phyloP scores from a whole-genome alignment of 1,140 invertebrate species.

The Nylanderia fulva region DNA sequence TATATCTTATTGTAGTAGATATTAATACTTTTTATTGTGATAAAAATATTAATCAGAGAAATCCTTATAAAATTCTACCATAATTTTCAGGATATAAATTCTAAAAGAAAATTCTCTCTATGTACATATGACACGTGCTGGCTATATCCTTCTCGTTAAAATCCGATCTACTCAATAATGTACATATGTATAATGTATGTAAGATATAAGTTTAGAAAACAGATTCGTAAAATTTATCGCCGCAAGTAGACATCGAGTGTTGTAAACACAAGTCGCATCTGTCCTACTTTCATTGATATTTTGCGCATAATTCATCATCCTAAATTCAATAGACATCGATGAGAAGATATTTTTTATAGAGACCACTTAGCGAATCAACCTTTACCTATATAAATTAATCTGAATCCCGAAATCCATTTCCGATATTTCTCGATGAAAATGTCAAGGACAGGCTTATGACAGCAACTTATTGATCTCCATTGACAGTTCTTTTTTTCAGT shows the following conservation, averaged over 20 bases:
- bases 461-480: background rate
- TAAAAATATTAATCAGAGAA: no score
- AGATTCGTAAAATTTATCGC: background rate
- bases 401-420: background rate
- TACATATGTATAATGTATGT: no score
- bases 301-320: constrained; percentile 2
- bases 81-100: no score
- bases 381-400: background rate
- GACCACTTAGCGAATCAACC: background rate
- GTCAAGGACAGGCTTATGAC: background rate
- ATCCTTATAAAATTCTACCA: no score
- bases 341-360: background rate
- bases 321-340: background rate
- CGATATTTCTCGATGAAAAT: background rate
- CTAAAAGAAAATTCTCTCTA: no score
- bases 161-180: background rate
- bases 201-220: constrained; percentile 1
- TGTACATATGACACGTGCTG: background rate
- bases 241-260: background rate
- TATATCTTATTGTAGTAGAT: no score
- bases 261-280: background rate
- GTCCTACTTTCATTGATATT: constrained; percentile 32
- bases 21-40: no score
- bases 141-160: background rate
- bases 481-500: background rate